Evolutionary conservation across 2,797 vertebrate species (phyloP).

Genomic region (Acanthopagrus latus): DNA sequence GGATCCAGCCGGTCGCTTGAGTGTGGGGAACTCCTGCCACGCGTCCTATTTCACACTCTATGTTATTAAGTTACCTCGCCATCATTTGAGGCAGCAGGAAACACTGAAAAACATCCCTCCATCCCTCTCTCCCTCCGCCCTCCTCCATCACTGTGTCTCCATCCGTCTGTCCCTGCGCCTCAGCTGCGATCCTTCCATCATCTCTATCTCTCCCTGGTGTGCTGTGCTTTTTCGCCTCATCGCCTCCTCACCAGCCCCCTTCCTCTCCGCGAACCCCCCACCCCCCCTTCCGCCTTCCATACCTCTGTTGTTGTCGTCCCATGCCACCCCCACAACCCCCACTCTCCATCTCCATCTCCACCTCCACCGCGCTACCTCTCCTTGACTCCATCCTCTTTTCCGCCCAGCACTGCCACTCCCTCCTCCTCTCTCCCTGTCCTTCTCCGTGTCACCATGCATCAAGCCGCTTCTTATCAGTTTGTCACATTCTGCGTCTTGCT

Average conservation of each 20-base stretch:
- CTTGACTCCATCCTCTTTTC: constrained; percentile 60
- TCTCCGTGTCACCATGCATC: constrained; percentile 60
- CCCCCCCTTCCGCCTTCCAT: neutral
- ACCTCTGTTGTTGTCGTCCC: constrained; percentile 36
- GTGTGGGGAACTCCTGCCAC: constrained; percentile 21
- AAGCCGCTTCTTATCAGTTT: constrained; percentile 67
- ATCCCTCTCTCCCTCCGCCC: constrained; percentile 31
- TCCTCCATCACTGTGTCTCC: constrained; percentile 36
- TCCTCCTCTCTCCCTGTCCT: constrained; percentile 36
- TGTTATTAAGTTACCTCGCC: constrained; percentile 38
- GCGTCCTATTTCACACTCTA: constrained; percentile 28
- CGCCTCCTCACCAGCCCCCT: constrained; percentile 51
- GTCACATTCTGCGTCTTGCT: constrained; percentile 61
- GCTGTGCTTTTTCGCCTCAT: constrained; percentile 78
- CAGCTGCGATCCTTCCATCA: constrained; percentile 77
- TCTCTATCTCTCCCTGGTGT: constrained; percentile 76
- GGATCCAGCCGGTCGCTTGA: neutral
- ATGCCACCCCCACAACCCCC: constrained; percentile 29
- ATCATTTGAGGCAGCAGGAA: constrained; percentile 57
- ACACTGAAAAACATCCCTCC: constrained; percentile 46
- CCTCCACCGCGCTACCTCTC: constrained; percentile 51
- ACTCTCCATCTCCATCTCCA: neutral
- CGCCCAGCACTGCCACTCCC: constrained; percentile 4
- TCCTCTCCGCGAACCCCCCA: neutral
- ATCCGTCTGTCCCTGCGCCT: constrained; percentile 60